phyloP scores from a whole-genome alignment of 53 echinoderm and acorn worm species.

The Holothuria leucospilota region DNA sequence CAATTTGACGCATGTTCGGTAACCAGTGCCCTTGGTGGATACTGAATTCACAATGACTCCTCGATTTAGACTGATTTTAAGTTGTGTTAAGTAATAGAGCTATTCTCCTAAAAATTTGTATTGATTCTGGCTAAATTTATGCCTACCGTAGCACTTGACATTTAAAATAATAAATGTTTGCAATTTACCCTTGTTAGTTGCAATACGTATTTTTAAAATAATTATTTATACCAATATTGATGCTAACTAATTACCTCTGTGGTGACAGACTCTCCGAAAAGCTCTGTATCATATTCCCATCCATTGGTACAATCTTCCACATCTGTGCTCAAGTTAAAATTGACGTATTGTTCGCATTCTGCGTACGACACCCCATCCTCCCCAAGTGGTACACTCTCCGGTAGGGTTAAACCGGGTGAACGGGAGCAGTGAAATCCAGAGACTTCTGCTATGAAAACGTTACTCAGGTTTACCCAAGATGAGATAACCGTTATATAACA shows the following conservation, averaged over 20 bases:
- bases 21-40: too few relatives aligned
- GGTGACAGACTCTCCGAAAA: slow-evolving; percentile 7
- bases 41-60: too few relatives aligned
- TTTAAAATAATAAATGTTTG: too few relatives aligned
- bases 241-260: neutral
- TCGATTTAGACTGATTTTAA: too few relatives aligned
- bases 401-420: neutral
- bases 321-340: neutral
- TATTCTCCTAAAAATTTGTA: too few relatives aligned
- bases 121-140: too few relatives aligned
- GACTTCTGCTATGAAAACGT: slow-evolving; percentile 19
- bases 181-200: too few relatives aligned
- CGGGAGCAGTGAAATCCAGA: slow-evolving; percentile 8
- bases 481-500: slow-evolving; percentile 1
- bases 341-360: neutral
- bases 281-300: slow-evolving; percentile 14
- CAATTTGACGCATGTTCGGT: too few relatives aligned
- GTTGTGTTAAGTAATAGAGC: too few relatives aligned
- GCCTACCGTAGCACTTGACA: too few relatives aligned
- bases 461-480: slow-evolving; percentile 23
- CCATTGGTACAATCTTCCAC: slow-evolving; percentile 13
- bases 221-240: too few relatives aligned
- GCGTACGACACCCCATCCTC: neutral
- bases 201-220: too few relatives aligned
- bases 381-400: neutral